Percentiles rank a stretch among this genome's conserved stretches.
Conservation (phyloP, 2,888 invertebrate species). For the Aromia moschata region DNA sequence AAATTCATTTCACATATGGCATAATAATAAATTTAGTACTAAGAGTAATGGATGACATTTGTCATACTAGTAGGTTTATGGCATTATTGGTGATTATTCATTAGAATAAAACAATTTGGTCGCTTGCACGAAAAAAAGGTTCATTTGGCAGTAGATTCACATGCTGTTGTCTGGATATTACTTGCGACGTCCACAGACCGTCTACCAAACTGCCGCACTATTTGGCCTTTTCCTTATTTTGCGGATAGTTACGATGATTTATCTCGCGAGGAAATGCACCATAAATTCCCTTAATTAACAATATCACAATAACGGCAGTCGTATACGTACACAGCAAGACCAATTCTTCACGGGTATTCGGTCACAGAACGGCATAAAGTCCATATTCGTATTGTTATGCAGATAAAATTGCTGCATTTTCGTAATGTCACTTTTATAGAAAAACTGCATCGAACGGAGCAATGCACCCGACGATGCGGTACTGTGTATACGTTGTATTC, state of each 20-base stretch:
- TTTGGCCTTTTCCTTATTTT: conserved; percentile 37
- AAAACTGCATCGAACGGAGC: conserved; percentile 42
- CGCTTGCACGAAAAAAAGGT: too few species aligned
- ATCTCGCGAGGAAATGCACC: conserved; percentile 39
- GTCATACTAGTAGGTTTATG: too few species aligned
- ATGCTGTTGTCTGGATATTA: too few species aligned
- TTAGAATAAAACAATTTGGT: too few species aligned
- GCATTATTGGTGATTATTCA: too few species aligned
- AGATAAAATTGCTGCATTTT: conserved; percentile 35
- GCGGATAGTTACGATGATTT: conserved; percentile 41
- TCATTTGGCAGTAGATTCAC: too few species aligned
- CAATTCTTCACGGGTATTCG: conserved; percentile 46
- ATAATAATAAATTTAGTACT: too few species aligned
- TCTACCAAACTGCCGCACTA: conserved; percentile 36
- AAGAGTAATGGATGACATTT: too few species aligned
- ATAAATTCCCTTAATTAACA: conserved; percentile 48
- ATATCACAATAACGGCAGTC: conserved; percentile 44
- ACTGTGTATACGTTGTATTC: conserved; percentile 22
- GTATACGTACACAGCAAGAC: conserved; percentile 39
- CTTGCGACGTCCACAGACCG: too few species aligned
- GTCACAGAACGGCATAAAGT: conserved; percentile 39
- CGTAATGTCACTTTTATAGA: conserved; percentile 40
- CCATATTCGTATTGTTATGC: conserved; percentile 38
- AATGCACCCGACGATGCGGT: conserved; percentile 39
- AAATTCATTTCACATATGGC: too few species aligned